A percentile compares a stretch with the other conserved stretches of the same genome.
These are phyloP conservation scores for Schizaphis graminum DNA, from an alignment of 2,888 invertebrate genomes.

Conservation along the genomic window DNA sequence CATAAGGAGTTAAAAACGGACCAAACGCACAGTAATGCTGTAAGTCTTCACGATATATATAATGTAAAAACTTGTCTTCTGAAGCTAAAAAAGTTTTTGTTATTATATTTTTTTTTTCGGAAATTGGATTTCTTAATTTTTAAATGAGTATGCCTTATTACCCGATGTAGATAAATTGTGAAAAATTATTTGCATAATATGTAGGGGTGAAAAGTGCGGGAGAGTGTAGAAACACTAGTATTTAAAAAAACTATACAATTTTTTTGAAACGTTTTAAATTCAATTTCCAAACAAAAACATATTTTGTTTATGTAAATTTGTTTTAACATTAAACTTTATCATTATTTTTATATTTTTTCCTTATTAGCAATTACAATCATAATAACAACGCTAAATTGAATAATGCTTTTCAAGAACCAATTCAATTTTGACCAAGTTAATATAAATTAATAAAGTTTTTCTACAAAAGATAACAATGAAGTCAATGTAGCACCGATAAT, in stretches of 20 bases:
- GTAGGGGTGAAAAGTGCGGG: background rate
- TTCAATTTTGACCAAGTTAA: background rate
- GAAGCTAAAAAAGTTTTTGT: constrained; percentile 11
- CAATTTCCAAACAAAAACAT: background rate
- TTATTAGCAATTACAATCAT: background rate
- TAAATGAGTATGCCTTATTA: background rate
- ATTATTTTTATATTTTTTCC: background rate
- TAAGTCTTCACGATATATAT: constrained; percentile 74
- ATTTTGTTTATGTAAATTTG: background rate
- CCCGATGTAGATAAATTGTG: background rate
- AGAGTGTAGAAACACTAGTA: no score
- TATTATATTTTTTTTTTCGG: background rate
- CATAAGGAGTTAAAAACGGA: constrained; percentile 98
- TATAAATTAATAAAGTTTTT: background rate
- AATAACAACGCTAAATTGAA: background rate
- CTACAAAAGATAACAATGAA: background rate
- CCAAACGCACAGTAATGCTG: constrained; percentile 92
- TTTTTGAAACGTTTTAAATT: constrained; percentile 36
- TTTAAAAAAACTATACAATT: background rate
- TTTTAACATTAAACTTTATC: constrained; percentile 7
- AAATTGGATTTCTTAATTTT: constrained; percentile 26
- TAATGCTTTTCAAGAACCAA: background rate
- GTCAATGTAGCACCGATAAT: background rate
- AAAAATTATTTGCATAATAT: background rate
- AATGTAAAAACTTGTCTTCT: background rate